Evolutionary conservation across 1,140 invertebrate species (phyloP), one percentile per base, ranked within the genome.

Genomic region (Sinonovacula constricta): DNA sequence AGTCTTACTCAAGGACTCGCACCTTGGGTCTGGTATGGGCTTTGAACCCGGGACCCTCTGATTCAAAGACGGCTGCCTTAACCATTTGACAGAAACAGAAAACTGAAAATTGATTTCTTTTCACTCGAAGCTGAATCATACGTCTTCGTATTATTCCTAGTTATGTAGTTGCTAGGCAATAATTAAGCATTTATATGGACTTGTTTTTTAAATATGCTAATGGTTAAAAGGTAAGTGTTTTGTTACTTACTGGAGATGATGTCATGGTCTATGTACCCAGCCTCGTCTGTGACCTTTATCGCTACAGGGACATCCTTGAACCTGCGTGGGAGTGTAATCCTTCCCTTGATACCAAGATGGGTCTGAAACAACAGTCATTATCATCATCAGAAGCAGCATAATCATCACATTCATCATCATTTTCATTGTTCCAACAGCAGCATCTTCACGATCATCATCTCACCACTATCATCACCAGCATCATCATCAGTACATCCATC

Each of bases 321-420:
- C n/a, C n/a, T n/a, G n/a, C n/a, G 92, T 92, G 86, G 95, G 92
- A 45, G 88, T 85, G 33, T 81, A 4, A 96, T 92, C 26, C 93
- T 80, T 31, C 95, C 95, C 90, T 96, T 96, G 54, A 96, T 91
- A 57, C 95, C 95, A 84, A 94, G 93, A 86, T 96, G 95, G 66
- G 88, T 91, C 94, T 95, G 84, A 51, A 92, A 91, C 45, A 51
- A 74, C 70, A 31, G 57, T 78, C 65, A 14, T 34, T 39, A 31
- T 14, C 26, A 3, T 24, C 18, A 1, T 60, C 15, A 60, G 7
- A 57, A 57, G 54, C n/a, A 49, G 12, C n/a, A n/a, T 49, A 12
- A 12, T n/a, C 26, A 53, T n/a, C n/a, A 53, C 26, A n/a, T 53
- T 53, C 18, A 53, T 53, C n/a, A 28, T 24, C 57, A 60, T 28